These are phyloP conservation scores for Podarcis siculus DNA, from an alignment of 2,797 vertebrate genomes.

Conservation along the genomic window DNA sequence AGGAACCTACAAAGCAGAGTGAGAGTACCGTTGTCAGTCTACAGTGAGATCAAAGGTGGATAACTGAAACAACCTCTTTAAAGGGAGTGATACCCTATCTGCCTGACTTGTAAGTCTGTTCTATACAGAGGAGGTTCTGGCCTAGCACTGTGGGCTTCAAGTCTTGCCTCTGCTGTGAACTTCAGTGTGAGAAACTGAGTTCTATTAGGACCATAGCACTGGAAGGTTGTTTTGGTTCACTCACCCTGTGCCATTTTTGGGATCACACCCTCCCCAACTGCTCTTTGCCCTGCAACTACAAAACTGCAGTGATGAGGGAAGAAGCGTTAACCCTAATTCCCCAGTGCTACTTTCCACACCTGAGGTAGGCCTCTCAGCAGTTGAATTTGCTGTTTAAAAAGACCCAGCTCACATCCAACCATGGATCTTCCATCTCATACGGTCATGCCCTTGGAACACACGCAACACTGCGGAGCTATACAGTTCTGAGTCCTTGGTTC, in stretches of 20 bases:
- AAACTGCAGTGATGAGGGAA: not conserved
- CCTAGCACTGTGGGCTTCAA: too few species aligned
- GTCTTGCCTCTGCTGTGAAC: too few species aligned
- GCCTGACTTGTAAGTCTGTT: too few species aligned
- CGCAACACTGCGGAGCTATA: not conserved
- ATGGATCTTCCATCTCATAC: not conserved
- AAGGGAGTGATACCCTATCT: not conserved
- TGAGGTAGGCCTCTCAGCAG: not conserved
- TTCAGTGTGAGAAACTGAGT: not conserved
- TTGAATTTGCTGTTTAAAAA: not conserved
- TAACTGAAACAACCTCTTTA: not conserved
- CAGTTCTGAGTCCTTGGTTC: rapidly evolving
- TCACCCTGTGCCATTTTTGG: not conserved
- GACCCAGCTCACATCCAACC: not conserved
- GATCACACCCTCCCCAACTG: not conserved
- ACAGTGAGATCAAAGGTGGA: not conserved
- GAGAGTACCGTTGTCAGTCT: conserved; percentile 23
- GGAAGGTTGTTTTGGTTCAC: not conserved
- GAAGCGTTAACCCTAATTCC: not conserved
- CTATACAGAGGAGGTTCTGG: too few species aligned
- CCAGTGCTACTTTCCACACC: not conserved
- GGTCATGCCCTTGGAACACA: not conserved
- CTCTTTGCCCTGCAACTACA: not conserved
- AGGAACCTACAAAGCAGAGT: conserved; percentile 83
- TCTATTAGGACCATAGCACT: too few species aligned